These are phyloP conservation scores for Andrena haemorrhoa DNA, from an alignment of 2,888 invertebrate genomes.

Conservation along the genomic window DNA sequence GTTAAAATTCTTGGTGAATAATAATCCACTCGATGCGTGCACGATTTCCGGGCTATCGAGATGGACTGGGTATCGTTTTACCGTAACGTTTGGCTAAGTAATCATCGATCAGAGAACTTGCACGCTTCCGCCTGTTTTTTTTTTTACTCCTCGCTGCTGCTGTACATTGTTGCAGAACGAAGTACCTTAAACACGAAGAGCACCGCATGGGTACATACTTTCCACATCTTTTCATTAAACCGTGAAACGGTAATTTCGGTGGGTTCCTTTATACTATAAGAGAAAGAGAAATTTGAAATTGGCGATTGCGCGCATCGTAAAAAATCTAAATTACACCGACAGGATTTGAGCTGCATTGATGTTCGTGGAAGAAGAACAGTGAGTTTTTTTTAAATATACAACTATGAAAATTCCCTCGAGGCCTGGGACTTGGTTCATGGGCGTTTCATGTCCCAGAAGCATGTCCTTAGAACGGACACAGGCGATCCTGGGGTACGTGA, in stretches of 20 bases:
- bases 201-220: not conserved
- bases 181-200: not conserved
- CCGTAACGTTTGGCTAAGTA: slow-evolving; percentile 43
- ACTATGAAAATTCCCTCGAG: no score
- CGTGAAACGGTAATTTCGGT: slow-evolving; percentile 3
- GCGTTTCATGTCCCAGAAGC: no score
- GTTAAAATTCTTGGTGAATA: slow-evolving; percentile 70
- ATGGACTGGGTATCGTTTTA: slow-evolving; percentile 51
- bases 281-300: not conserved
- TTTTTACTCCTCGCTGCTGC: not conserved
- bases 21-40: slow-evolving; percentile 44
- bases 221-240: slow-evolving; percentile 6
- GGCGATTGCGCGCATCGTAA: not conserved
- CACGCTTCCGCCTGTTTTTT: slow-evolving; percentile 40
- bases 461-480: no score
- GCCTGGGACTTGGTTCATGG: no score
- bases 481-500: no score
- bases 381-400: no score
- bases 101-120: slow-evolving; percentile 57
- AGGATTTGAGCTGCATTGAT: not conserved
- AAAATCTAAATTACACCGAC: not conserved
- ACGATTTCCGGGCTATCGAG: slow-evolving; percentile 62
- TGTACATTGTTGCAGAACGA: not conserved
- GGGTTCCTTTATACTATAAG: slow-evolving; percentile 3
- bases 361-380: no score